Base-by-base conservation (phyloP, 2,888 invertebrate species). In the Gryllus longicercus region DNA sequence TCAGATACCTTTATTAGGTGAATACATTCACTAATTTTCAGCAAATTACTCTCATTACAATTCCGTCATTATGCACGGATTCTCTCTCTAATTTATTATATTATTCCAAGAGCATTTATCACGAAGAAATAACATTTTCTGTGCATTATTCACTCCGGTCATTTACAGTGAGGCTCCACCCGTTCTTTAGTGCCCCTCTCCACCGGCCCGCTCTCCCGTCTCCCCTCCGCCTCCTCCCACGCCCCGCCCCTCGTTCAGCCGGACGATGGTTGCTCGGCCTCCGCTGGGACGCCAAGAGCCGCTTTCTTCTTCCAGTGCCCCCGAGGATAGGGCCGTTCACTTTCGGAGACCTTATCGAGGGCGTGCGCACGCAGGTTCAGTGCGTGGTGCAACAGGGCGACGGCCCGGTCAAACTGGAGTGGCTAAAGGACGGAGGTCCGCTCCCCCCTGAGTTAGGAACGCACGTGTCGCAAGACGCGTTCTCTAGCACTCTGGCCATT, bases 371-470 rank as follows among this genome's bases (percentile, higher is more conserved):
- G 84, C 85, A 86, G 85, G 83, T 87, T 49, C 86, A 88, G 82
- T 89, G 88, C 84, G 87, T 87, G 38, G 87, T 88, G 81, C 87
- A 87, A 83, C 86, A 87, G 79, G 89, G 89, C 4, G 89, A 89
- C 84, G 86, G 87, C 50, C 89, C 89, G 23, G 86, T 89, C 78
- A 85, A 84, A 79, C 86, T 89, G 80, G 84, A 84, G 51, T 89
- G 89, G 89, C 85, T 86, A 77, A 88, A 88, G 83, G 87, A 89
- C 84, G 88, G 86, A n/a, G 83, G 85, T 18, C 85, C 85, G 10
- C 86, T 89, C 74, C 85, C 87, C 8, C 85, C 85, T 78, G 86
- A 87, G 82, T 83, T 85, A 82, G 84, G 85, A n/a, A 84, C 85
- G 79, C 84, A 84, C 78, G 83, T 85, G 81, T 84, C 83, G 75